Conservation (phyloP, 2,888 invertebrate genomes). For the Bellardia pandia region DNA sequence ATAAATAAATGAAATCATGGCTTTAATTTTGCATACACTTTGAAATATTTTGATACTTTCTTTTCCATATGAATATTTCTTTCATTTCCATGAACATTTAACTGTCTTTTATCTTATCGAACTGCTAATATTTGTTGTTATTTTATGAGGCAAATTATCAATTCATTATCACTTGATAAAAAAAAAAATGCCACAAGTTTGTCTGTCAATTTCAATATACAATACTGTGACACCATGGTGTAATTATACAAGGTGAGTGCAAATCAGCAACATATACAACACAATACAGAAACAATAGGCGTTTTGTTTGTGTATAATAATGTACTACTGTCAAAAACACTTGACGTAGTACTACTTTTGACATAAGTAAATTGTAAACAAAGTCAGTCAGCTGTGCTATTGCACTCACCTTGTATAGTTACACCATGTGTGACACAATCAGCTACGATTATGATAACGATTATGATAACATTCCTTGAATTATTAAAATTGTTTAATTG, state of each 20-base stretch:
- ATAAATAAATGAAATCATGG: neutral
- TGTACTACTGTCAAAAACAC: no score
- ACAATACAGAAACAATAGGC: no score
- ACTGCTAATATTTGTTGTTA: slow-evolving; percentile 8
- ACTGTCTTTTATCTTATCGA: slow-evolving; percentile 38
- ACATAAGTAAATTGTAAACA: no score
- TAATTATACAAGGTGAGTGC: no score
- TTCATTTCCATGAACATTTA: neutral
- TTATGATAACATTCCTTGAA: slow-evolving; percentile 5
- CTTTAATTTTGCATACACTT: neutral
- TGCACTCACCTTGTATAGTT: no score
- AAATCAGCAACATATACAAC: no score
- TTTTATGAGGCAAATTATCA: neutral
- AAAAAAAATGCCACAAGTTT: neutral
- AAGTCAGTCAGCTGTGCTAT: no score
- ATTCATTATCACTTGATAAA: slow-evolving; percentile 25
- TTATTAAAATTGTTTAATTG: neutral
- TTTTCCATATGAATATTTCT: neutral
- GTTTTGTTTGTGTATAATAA: no score
- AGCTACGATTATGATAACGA: neutral
- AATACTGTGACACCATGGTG: neutral
- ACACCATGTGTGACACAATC: neutral
- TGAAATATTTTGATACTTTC: neutral
- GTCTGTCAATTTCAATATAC: neutral
- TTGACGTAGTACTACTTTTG: no score